Evolutionary conservation across 2,113 vertebrate species (phyloP).

Genomic region (Aix galericulata): DNA sequence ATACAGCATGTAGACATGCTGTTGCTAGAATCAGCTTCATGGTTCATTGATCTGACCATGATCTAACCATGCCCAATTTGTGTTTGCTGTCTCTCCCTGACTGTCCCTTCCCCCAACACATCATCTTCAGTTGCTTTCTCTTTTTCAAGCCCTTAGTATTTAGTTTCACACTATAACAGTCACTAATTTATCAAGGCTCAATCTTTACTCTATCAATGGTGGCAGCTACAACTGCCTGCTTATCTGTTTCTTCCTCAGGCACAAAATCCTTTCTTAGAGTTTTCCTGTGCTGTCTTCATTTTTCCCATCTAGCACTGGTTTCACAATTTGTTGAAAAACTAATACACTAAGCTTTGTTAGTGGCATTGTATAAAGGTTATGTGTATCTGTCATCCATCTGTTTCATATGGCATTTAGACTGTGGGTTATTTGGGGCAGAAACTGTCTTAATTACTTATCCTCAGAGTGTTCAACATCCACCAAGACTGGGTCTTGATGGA

Average conservation of each 20-base stretch:
- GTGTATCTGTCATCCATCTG: not conserved
- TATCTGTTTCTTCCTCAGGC: slow-evolving; percentile 25
- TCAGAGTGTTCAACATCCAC: not conserved
- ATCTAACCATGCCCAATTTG: not conserved
- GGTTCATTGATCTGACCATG: not conserved
- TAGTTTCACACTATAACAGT: not conserved
- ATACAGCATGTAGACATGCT: not conserved
- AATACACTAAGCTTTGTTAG: not conserved
- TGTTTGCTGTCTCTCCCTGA: not conserved
- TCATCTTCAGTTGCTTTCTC: not conserved
- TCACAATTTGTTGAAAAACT: not conserved
- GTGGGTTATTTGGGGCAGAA: not conserved
- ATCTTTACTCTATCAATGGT: not conserved
- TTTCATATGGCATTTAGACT: not conserved
- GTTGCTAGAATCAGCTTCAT: not conserved
- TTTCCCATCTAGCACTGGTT: not conserved
- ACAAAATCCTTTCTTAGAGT: not conserved
- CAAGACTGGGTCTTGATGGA: not conserved
- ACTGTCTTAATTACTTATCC: not conserved
- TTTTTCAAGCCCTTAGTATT: not conserved
- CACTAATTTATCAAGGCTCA: not conserved
- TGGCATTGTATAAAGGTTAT: not conserved
- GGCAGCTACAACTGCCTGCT: not conserved
- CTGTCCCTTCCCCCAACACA: not conserved
- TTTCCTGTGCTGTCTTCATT: not conserved